phyloP scores from a whole-genome alignment of 2,797 vertebrate species.

The Anolis apletophallus region DNA sequence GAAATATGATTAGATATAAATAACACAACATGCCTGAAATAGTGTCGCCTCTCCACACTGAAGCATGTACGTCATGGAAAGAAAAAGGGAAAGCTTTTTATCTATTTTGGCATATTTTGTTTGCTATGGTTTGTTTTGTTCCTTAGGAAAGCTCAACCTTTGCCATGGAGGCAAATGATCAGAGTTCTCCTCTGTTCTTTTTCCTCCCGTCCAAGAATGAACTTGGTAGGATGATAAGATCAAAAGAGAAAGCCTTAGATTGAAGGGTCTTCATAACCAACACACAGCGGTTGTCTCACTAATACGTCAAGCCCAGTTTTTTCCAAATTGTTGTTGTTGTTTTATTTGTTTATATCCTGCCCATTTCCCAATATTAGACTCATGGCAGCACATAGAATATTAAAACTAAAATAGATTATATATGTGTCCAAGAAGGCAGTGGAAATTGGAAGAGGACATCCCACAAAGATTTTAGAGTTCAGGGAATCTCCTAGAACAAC shows the following conservation, averaged over 20 bases:
- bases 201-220: not conserved
- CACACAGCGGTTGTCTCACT: not conserved
- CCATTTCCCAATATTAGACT: too few species aligned
- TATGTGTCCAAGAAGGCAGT: too few species aligned
- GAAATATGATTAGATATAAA: slow-evolving; percentile 72
- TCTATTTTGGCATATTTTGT: slow-evolving; percentile 67
- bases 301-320: not conserved
- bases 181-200: slow-evolving; percentile 8
- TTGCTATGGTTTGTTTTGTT: slow-evolving; percentile 54
- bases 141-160: slow-evolving; percentile 56
- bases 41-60: slow-evolving; percentile 62
- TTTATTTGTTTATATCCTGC: too few species aligned
- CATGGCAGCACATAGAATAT: too few species aligned
- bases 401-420: too few species aligned
- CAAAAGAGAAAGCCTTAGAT: slow-evolving; percentile 13
- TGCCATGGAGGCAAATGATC: slow-evolving; percentile 34
- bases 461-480: too few species aligned
- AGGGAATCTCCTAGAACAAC: too few species aligned
- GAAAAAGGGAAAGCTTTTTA: slow-evolving; percentile 64
- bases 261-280: not conserved
- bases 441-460: too few species aligned
- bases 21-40: slow-evolving; percentile 75
- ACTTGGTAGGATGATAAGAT: not conserved
- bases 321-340: too few species aligned
- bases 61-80: slow-evolving; percentile 70